Base-by-base conservation (phyloP, 1,140 invertebrate genomes). In the Muscidifurax raptorellus region DNA sequence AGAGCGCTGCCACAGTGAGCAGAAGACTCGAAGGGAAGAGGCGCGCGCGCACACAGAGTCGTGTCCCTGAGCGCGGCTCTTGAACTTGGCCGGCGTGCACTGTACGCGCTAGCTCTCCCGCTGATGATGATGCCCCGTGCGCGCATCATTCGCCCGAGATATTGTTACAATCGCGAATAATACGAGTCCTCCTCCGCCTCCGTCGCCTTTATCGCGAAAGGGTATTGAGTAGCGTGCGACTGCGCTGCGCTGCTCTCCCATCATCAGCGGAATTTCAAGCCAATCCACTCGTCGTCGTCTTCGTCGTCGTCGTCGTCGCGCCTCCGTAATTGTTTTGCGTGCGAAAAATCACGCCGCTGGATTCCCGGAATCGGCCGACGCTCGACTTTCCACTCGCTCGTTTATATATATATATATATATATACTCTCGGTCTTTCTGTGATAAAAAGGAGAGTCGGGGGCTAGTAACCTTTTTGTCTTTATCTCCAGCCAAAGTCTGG, bases 181-280 rank as follows among this genome's bases (percentile, higher is more conserved):
- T 72, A 88, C 85, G 85, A 86, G 78, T 85, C 86, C 30, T 71
- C 83, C 30, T 88, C 87, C 81, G 78, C 76, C 32, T 6, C n/a
- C 76, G 36, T 30, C 3, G 36, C 18, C n/a, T 88, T 92, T 92
- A 92, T 92, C 91, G 87, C 89, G 87, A 88, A 87, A 84, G 82
- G 85, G 89, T 92, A 93, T 93, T 91, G 92, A 93, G 92, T 92
- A 93, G 90, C 92, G 92, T 93, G 92, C 83, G 92, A 93, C 88
- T 89, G 86, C 40, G 47, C 72, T 81, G 44, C 77, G 83, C 86
- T 88, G 72, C 72, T 83, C 81, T 83, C 81, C 72, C 71, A 74
- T 82, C 40, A 82, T 82, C 80, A 72, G 67, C 59, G 64, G 59
- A 79, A 79, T 67, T 79, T 59, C 52, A 59, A 7, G 52, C 22